phyloP scores from a whole-genome alignment of 2,113 vertebrate species.

The Picathartes gymnocephalus region DNA sequence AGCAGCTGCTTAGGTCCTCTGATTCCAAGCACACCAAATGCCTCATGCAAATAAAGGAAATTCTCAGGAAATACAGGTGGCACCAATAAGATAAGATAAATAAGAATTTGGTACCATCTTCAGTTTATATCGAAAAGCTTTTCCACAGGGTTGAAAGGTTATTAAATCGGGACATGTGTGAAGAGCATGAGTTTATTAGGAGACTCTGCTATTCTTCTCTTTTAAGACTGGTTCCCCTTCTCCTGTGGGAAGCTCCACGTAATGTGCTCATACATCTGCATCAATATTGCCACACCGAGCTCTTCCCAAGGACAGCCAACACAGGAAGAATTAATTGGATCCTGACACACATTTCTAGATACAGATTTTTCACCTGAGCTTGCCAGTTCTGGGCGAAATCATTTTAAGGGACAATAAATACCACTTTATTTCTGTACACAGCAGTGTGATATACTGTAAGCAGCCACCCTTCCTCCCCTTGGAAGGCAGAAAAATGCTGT shows the following conservation, averaged over 20 bases:
- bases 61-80: background rate
- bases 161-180: background rate
- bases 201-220: background rate
- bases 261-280: background rate
- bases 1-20: background rate
- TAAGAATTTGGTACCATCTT: background rate
- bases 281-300: background rate
- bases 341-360: background rate
- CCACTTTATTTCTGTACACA: constrained; percentile 23
- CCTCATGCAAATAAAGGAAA: background rate
- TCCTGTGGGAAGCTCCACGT: background rate
- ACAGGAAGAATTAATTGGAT: constrained; percentile 6
- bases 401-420: constrained; percentile 36
- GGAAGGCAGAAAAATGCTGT: constrained; percentile 5
- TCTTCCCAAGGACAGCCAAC: background rate
- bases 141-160: background rate
- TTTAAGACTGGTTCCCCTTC: background rate
- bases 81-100: background rate
- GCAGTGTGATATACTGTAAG: background rate
- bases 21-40: background rate
- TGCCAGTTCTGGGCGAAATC: constrained; percentile 29
- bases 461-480: background rate
- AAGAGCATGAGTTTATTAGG: background rate
- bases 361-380: constrained; percentile 15
- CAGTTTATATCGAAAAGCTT: background rate